Evolutionary conservation across 2,797 vertebrate genomes (phyloP).

Genomic region (Synanceia verrucosa): DNA sequence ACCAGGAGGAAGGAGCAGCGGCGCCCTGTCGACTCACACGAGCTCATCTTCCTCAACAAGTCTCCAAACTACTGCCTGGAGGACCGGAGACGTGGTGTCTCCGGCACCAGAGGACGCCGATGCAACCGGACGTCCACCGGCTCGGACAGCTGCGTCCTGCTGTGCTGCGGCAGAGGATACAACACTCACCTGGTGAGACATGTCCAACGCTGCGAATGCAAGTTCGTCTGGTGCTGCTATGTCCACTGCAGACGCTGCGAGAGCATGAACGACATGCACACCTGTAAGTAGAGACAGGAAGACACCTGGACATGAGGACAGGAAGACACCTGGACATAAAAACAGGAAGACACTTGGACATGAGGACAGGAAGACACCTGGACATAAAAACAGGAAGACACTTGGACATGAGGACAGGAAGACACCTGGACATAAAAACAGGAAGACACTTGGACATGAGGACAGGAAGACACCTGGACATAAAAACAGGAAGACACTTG

Average conservation of each 20-base stretch:
- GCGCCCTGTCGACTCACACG: slow-evolving; percentile 82
- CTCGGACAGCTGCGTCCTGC: slow-evolving; percentile 90
- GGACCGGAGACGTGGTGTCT: slow-evolving; percentile 86
- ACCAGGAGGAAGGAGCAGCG: slow-evolving; percentile 84
- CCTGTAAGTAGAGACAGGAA: slow-evolving; percentile 87
- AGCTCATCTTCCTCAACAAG: slow-evolving; percentile 91
- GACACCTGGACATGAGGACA: not conserved
- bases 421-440: not conserved
- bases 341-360: no score
- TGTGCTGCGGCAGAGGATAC: slow-evolving; percentile 97
- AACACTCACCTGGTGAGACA: slow-evolving; percentile 94
- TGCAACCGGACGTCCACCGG: slow-evolving; percentile 91
- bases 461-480: not conserved
- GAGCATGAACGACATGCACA: slow-evolving; percentile 96
- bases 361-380: no score
- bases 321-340: not conserved
- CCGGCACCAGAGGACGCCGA: slow-evolving; percentile 91
- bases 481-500: no score
- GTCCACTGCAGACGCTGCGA: slow-evolving; percentile 94
- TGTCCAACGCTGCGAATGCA: slow-evolving; percentile 93
- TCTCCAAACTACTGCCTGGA: slow-evolving; percentile 97
- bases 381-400: not conserved
- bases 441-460: no score
- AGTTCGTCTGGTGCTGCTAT: slow-evolving; percentile 98
- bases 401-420: no score